A percentile compares a stretch with the other conserved stretches of the same genome.
Evolutionary conservation across 1,140 invertebrate genomes (phyloP).

Genomic region (Linepithema humile): DNA sequence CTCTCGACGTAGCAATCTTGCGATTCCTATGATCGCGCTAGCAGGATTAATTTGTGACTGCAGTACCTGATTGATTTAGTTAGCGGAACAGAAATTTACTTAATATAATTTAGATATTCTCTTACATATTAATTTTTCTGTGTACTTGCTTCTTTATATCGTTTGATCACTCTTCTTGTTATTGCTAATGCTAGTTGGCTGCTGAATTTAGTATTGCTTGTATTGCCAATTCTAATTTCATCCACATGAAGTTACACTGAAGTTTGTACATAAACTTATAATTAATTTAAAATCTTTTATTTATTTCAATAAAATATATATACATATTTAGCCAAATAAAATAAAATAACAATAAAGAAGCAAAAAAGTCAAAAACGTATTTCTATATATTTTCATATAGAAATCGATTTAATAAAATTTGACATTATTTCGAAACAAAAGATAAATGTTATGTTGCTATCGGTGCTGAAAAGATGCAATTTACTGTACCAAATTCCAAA

Average conservation of each 20-base stretch:
- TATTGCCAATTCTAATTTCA: background rate
- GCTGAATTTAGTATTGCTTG: slow-evolving; percentile 5
- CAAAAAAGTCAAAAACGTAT: background rate
- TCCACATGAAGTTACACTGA: background rate
- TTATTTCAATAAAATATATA: no score
- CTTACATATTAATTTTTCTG: background rate
- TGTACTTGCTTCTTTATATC: background rate
- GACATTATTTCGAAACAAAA: background rate
- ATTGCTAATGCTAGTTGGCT: slow-evolving; percentile 8
- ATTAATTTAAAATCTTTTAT: no score
- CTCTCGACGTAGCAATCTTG: background rate
- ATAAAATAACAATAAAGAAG: background rate
- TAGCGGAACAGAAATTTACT: background rate
- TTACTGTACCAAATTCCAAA: background rate
- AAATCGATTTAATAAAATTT: background rate
- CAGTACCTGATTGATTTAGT: background rate
- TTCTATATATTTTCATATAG: background rate
- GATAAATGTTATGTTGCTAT: background rate
- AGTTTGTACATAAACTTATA: background rate
- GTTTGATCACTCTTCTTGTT: background rate
- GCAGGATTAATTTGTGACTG: background rate
- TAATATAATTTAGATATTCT: slow-evolving; percentile 8
- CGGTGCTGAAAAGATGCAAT: background rate
- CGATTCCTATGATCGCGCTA: background rate
- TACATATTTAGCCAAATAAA: no score